Conservation (phyloP, 2,113 vertebrate genomes). For the Lagopus muta region DNA sequence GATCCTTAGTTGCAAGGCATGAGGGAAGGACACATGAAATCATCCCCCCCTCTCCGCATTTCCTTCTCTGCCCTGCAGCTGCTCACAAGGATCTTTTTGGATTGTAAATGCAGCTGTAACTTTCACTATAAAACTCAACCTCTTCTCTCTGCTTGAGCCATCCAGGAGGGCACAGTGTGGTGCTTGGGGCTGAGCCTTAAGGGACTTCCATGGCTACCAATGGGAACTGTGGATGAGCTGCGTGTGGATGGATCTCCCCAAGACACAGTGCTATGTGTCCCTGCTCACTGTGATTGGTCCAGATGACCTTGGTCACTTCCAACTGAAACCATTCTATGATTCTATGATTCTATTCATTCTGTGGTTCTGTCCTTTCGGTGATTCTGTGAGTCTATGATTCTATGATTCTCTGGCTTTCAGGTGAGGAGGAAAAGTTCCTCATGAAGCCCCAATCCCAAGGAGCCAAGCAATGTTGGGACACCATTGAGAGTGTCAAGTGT, state of each 20-base stretch:
- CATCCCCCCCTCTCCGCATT: neutral
- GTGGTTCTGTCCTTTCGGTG: no score
- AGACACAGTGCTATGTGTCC: no score
- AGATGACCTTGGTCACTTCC: no score
- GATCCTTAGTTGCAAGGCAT: slow-evolving; percentile 25
- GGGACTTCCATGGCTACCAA: slow-evolving; percentile 29
- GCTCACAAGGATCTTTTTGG: slow-evolving; percentile 60
- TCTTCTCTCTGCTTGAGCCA: neutral
- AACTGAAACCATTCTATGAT: no score
- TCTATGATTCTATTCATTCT: no score
- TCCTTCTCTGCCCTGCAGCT: slow-evolving; percentile 53
- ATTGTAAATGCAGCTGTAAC: slow-evolving; percentile 72
- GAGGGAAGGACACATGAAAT: slow-evolving; percentile 46
- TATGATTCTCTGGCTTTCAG: neutral
- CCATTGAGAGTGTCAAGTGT: accelerated
- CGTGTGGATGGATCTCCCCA: no score
- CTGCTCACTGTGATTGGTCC: no score
- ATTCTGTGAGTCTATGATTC: no score
- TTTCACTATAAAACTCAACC: slow-evolving; percentile 69
- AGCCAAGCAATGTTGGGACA: neutral
- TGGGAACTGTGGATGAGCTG: neutral
- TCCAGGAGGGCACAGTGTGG: slow-evolving; percentile 49
- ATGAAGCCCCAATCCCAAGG: neutral
- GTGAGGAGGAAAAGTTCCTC: neutral
- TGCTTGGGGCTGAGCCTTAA: slow-evolving; percentile 45